Conservation (phyloP, 2,888 invertebrate genomes). For the Lasius fuliginosus region DNA sequence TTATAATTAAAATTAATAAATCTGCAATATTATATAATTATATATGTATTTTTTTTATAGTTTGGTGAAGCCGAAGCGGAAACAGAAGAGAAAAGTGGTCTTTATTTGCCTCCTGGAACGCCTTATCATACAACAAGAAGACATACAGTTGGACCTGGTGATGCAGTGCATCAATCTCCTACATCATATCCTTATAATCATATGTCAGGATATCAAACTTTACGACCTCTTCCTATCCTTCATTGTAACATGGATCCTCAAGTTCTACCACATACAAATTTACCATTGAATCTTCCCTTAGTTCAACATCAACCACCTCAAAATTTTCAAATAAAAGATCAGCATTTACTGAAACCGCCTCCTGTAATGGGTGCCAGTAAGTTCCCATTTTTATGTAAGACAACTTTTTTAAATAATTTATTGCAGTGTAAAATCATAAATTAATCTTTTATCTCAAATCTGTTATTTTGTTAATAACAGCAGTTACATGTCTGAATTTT, state of each 20-base stretch:
- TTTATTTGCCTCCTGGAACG: slow-evolving; percentile 83
- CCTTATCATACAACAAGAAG: slow-evolving; percentile 90
- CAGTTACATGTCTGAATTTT: background rate
- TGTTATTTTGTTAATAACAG: background rate
- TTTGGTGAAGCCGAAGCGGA: slow-evolving; percentile 87
- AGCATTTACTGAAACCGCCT: slow-evolving; percentile 97
- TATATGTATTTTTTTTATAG: slow-evolving; percentile 74
- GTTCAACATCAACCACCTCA: slow-evolving; percentile 94
- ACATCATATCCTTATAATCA: slow-evolving; percentile 83
- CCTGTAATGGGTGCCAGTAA: slow-evolving; percentile 94
- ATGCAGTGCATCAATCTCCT: slow-evolving; percentile 92
- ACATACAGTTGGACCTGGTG: slow-evolving; percentile 97
- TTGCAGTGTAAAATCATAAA: background rate
- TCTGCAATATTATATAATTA: slow-evolving; percentile 2
- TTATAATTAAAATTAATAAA: slow-evolving; percentile 26
- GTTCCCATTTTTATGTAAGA: slow-evolving; percentile 74
- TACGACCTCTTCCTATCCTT: slow-evolving; percentile 81
- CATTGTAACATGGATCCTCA: slow-evolving; percentile 86
- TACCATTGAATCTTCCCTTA: slow-evolving; percentile 94
- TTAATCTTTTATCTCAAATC: background rate
- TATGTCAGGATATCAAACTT: slow-evolving; percentile 79
- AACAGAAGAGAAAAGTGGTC: slow-evolving; percentile 83
- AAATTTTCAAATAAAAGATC: slow-evolving; percentile 96
- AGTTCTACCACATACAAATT: slow-evolving; percentile 92
- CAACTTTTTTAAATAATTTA: slow-evolving; percentile 4